Conservation (phyloP, 2,888 invertebrate genomes). For the Pseudococcus longispinus region DNA sequence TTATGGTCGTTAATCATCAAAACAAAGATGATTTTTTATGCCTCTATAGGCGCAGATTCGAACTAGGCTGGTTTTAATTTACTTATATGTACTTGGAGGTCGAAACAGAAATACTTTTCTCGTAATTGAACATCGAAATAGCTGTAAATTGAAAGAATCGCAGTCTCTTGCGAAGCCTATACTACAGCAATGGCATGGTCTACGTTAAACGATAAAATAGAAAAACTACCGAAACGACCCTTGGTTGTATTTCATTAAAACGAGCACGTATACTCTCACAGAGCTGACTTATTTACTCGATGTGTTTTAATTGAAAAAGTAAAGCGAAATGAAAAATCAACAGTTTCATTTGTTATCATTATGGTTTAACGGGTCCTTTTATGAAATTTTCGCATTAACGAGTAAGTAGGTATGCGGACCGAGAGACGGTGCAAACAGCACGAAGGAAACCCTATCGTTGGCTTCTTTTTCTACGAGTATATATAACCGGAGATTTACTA, state of each 20-base stretch:
- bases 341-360: slow-evolving; percentile 34
- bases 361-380: slow-evolving; percentile 12
- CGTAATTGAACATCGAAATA: not conserved
- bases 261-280: not conserved
- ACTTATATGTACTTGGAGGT: not conserved
- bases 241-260: not conserved
- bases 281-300: not conserved
- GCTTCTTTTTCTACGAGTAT: not conserved
- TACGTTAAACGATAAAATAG: not conserved
- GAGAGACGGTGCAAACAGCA: not conserved
- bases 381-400: slow-evolving; percentile 14
- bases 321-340: slow-evolving; percentile 26
- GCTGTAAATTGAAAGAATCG: not conserved
- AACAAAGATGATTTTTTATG: not conserved
- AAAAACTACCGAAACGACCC: not conserved
- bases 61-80: not conserved
- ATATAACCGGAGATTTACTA: not conserved
- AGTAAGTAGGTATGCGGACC: not conserved
- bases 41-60: not conserved
- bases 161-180: not conserved
- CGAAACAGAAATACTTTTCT: not conserved
- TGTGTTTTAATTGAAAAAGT: slow-evolving; percentile 22
- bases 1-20: not conserved
- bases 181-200: not conserved
- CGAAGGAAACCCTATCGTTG: not conserved